Percentiles rank a stretch among this genome's conserved stretches.
phyloP scores from a whole-genome alignment of 2,113 vertebrate species.

The Cyanoliseus patagonus region DNA sequence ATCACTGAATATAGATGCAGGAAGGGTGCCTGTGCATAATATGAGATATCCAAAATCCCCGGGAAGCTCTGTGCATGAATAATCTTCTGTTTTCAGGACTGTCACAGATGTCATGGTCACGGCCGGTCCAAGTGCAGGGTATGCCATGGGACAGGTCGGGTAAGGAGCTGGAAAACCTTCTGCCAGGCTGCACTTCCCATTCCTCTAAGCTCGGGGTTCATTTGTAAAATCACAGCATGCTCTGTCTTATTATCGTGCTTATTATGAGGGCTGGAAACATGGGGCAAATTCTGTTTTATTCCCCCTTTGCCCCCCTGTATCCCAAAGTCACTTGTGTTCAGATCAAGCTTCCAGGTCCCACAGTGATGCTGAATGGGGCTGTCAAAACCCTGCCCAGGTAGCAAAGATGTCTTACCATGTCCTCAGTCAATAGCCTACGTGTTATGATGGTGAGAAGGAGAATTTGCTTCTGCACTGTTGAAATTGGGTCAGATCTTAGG shows the following conservation, averaged over 20 bases:
- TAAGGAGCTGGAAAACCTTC: constrained; percentile 27
- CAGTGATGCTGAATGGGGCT: background rate
- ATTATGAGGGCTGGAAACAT: rapidly evolving
- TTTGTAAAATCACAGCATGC: rapidly evolving
- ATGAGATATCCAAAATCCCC: rapidly evolving
- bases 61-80: background rate
- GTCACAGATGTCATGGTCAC: constrained; percentile 73
- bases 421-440: rapidly evolving
- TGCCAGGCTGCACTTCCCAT: rapidly evolving
- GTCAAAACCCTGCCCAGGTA: background rate
- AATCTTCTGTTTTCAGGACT: constrained; percentile 41
- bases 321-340: rapidly evolving
- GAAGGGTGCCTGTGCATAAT: background rate
- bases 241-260: background rate
- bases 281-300: rapidly evolving
- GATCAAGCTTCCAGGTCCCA: rapidly evolving
- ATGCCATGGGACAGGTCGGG: constrained; percentile 70
- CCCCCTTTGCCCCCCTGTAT: background rate
- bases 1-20: background rate
- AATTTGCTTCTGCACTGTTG: background rate
- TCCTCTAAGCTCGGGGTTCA: rapidly evolving
- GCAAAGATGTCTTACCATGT: rapidly evolving
- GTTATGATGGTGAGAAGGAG: rapidly evolving
- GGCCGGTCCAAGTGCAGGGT: constrained; percentile 65
- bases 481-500: too few species aligned